These are phyloP conservation scores for Synergus gifuensis DNA, from an alignment of 2,888 invertebrate species.

Conservation along the genomic window DNA sequence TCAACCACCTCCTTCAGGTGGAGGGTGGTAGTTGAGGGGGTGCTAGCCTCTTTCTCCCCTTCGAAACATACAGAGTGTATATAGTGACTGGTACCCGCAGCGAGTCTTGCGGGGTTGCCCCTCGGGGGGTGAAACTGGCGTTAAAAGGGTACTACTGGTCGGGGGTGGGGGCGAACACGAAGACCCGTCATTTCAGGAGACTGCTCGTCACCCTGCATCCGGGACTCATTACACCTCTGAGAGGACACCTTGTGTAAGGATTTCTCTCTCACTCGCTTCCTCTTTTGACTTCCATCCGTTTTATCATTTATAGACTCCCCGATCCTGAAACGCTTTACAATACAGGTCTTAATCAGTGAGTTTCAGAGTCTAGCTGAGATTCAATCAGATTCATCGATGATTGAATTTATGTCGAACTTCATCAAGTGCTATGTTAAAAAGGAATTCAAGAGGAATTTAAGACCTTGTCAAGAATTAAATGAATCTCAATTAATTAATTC, in stretches of 20 bases:
- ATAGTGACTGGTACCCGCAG: slow-evolving; percentile 41
- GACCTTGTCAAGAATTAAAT: not conserved
- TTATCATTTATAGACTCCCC: slow-evolving; percentile 20
- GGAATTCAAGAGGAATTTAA: slow-evolving; percentile 13
- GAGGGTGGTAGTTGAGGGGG: slow-evolving; percentile 62
- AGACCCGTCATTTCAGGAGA: slow-evolving; percentile 51
- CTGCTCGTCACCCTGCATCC: slow-evolving; percentile 51
- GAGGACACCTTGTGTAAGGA: slow-evolving; percentile 43
- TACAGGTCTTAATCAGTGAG: slow-evolving; percentile 26
- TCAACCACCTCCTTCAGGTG: slow-evolving; percentile 50
- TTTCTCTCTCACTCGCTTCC: slow-evolving; percentile 19
- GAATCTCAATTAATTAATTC: not conserved
- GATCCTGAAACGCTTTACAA: slow-evolving; percentile 30
- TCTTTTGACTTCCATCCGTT: slow-evolving; percentile 44
- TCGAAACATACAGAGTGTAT: slow-evolving; percentile 27
- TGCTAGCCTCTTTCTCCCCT: slow-evolving; percentile 36
- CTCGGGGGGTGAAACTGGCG: slow-evolving; percentile 6
- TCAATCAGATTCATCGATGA: slow-evolving; percentile 24
- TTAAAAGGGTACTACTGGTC: slow-evolving; percentile 1
- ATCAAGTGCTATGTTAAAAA: not conserved
- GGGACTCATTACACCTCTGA: slow-evolving; percentile 45
- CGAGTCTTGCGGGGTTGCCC: slow-evolving; percentile 47
- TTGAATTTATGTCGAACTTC: slow-evolving; percentile 21
- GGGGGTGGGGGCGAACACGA: slow-evolving; percentile 57
- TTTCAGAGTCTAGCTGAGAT: slow-evolving; percentile 3